Percentiles rank a stretch among this genome's conserved stretches.
phyloP scores from a whole-genome alignment of 2,113 vertebrate genomes.

The Syngnathoides biaculeatus region DNA sequence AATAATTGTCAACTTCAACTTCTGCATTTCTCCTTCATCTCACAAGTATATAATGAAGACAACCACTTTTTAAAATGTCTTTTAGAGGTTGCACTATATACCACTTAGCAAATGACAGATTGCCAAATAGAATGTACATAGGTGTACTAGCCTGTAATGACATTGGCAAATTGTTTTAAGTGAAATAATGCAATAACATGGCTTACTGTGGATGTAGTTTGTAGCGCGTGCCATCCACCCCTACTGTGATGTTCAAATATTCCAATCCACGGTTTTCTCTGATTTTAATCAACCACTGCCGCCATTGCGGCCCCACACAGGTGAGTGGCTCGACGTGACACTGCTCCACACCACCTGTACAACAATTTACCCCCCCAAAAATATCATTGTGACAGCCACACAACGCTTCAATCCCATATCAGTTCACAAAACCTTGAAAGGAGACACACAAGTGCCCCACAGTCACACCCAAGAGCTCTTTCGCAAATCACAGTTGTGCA shows the following conservation, averaged over 20 bases:
- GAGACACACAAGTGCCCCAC: neutral
- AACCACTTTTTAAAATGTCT: too few species aligned
- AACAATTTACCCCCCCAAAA: neutral
- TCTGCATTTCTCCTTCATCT: too few species aligned
- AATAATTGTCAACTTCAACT: too few species aligned
- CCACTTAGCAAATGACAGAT: too few species aligned
- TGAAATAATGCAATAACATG: neutral
- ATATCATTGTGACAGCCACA: too few species aligned
- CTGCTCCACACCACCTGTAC: conserved; percentile 76
- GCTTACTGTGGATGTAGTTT: conserved; percentile 96
- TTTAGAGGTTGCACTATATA: too few species aligned
- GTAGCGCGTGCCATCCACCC: conserved; percentile 95
- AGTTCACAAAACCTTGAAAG: conserved; percentile 9
- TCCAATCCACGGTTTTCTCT: conserved; percentile 89
- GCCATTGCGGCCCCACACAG: conserved; percentile 95
- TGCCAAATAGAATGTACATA: too few species aligned
- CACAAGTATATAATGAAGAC: too few species aligned
- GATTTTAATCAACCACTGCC: conserved; percentile 93
- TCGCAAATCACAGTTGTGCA: conserved; percentile 18
- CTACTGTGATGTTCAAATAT: conserved; percentile 86
- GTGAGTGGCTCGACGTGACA: conserved; percentile 87
- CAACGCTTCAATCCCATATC: conserved; percentile 3
- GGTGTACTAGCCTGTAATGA: too few species aligned
- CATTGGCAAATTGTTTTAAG: neutral
- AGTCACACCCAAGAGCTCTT: conserved; percentile 14